These are phyloP conservation scores for Nemurella pictetii DNA, from an alignment of 2,888 invertebrate genomes.

Conservation along the genomic window DNA sequence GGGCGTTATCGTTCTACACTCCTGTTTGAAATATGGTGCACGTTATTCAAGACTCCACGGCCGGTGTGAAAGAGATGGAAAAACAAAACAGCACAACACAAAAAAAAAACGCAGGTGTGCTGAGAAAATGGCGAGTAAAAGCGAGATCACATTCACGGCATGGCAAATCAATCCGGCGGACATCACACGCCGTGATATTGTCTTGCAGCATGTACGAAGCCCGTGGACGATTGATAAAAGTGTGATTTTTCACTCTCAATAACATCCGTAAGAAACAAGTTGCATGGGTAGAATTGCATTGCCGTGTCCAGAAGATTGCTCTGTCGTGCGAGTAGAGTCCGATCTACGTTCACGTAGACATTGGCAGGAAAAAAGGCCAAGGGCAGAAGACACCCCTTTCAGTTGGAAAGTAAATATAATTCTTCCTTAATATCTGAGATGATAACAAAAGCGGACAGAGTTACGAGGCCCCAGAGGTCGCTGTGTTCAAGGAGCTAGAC, in stretches of 20 bases:
- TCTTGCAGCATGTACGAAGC: neutral
- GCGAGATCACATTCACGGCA: neutral
- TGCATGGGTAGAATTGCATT: neutral
- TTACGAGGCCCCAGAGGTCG: conserved; percentile 1
- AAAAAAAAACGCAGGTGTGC: neutral
- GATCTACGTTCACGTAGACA: neutral
- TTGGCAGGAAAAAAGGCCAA: too few relatives aligned
- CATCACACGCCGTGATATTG: too few relatives aligned
- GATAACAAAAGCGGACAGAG: neutral
- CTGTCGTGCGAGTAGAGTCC: too few relatives aligned
- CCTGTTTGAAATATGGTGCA: neutral
- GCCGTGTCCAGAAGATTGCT: too few relatives aligned
- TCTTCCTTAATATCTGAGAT: neutral
- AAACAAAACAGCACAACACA: too few relatives aligned
- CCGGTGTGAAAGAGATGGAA: neutral
- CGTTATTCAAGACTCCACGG: neutral
- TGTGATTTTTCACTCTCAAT: neutral
- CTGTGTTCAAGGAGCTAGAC: neutral
- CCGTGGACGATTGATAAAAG: neutral
- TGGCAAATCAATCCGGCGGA: neutral
- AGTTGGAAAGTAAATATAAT: neutral
- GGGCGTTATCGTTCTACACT: neutral
- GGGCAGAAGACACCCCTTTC: neutral
- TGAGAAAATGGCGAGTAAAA: neutral
- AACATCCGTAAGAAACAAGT: neutral